These are phyloP conservation scores for Sebastes goodei DNA, from an alignment of 2,797 vertebrate species.

Conservation along the genomic window DNA sequence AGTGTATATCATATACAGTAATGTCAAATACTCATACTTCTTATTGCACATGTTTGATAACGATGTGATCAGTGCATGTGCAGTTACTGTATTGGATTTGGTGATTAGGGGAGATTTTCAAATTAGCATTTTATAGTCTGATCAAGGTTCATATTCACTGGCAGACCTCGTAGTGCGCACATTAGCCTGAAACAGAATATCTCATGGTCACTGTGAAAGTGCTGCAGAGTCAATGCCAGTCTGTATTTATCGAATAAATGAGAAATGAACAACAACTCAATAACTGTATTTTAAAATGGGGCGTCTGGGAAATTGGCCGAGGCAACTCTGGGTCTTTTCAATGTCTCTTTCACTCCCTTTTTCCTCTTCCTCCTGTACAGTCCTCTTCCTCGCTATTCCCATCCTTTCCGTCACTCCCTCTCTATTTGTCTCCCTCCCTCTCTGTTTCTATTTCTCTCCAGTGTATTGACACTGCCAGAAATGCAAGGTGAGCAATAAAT, in stretches of 20 bases:
- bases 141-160: slow-evolving; percentile 13
- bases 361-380: neutral
- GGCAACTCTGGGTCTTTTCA: slow-evolving; percentile 23
- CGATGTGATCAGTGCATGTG: neutral
- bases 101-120: neutral
- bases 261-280: slow-evolving; percentile 68
- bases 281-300: slow-evolving; percentile 62
- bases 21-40: neutral
- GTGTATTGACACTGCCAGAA: slow-evolving; percentile 66
- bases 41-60: neutral
- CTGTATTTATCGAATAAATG: slow-evolving; percentile 54
- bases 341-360: neutral
- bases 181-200: slow-evolving; percentile 23
- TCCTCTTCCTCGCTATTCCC: neutral
- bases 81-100: neutral
- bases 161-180: slow-evolving; percentile 3
- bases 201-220: slow-evolving; percentile 30
- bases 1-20: neutral
- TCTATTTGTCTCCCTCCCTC: slow-evolving; percentile 36
- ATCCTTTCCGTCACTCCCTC: slow-evolving; percentile 8
- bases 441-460: slow-evolving; percentile 39
- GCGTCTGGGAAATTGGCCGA: slow-evolving; percentile 41
- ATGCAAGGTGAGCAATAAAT: slow-evolving; percentile 74
- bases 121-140: slow-evolving; percentile 5
- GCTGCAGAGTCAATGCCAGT: slow-evolving; percentile 42